Evolutionary conservation across 1,140 invertebrate species (phyloP), one percentile per base, ranked within the genome.

Genomic region (Lycorma delicatula): DNA sequence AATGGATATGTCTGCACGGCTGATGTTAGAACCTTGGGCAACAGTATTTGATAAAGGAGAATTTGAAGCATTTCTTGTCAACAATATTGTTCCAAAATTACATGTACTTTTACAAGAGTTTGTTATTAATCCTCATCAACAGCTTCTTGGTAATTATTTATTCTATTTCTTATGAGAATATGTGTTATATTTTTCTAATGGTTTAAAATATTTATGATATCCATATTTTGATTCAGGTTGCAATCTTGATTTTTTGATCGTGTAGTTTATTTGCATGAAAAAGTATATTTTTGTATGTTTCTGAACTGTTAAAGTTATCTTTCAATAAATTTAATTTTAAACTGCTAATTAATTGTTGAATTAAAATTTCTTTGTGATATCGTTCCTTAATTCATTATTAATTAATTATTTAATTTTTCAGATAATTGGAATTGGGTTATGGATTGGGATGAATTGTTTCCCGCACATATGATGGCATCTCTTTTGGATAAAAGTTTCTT

Each of bases 11-110:
- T 97, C 94, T 1, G 96, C 94, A 0, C 82, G 88, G 63, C 77
- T 89, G n/a, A 92, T 98, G 75, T 76, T 99, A 1, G 79, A 85
- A 59, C 95, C 95, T 1, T 99, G 97, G 97, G 74, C 82, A n/a
- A 70, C 79, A 48, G 93, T 94, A 0, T 92, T 96, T 63, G 77
- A 84, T 44, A 82, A 83, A 56, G 82, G 83, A 7, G 84, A 91
- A 29, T 86, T 97, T 77, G 81, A 91, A 49, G 82, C 85, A 6
- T 91, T 98, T 68, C 71, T 98, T 25, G 76, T 91, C 2, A 89
- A 87, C 63, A 89, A 96, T 72, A 92, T 98, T 58, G 72, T 97
- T 46, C 94, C 95, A 2, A 97, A 97, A 71, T 73, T 96, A 22
- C 85, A 89, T 70, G 70, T 81, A 41, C 82, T 81, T 20, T 73